A percentile compares a stretch with the other conserved stretches of the same genome.
Conservation (phyloP, 1,140 invertebrate species). For the Venturia canescens region DNA sequence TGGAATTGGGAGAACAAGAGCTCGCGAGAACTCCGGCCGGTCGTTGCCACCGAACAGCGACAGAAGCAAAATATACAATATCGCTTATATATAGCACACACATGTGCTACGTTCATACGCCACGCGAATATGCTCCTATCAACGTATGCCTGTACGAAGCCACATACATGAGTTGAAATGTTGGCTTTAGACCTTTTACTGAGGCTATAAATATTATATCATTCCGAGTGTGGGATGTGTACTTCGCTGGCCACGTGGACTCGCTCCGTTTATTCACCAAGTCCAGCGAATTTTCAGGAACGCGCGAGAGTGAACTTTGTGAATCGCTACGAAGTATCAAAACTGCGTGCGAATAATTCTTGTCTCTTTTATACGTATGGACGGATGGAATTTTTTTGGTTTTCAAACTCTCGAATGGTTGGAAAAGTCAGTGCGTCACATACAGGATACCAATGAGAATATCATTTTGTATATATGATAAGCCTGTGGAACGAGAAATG, state of each 20-base stretch:
- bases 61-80: slow-evolving; percentile 31
- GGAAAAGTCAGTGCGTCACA: background rate
- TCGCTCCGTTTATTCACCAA: slow-evolving; percentile 18
- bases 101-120: background rate
- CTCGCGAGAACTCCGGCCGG: slow-evolving; percentile 8
- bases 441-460: slow-evolving; percentile 4
- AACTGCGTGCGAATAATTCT: too few species aligned
- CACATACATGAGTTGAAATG: background rate
- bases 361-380: background rate
- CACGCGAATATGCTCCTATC: background rate
- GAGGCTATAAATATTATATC: slow-evolving; percentile 44
- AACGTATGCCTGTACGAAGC: background rate
- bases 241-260: slow-evolving; percentile 35
- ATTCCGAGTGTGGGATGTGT: slow-evolving; percentile 40
- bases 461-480: background rate
- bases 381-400: background rate
- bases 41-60: slow-evolving; percentile 40
- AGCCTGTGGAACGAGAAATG: slow-evolving; percentile 16
- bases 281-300: background rate
- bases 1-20: slow-evolving; percentile 33
- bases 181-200: background rate
- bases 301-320: background rate
- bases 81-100: background rate
- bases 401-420: background rate
- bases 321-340: too few species aligned